A percentile compares a stretch with the other conserved stretches of the same genome.
phyloP scores from a whole-genome alignment of 92 coral and sea anemone species.

The Pocillopora meandrina region DNA sequence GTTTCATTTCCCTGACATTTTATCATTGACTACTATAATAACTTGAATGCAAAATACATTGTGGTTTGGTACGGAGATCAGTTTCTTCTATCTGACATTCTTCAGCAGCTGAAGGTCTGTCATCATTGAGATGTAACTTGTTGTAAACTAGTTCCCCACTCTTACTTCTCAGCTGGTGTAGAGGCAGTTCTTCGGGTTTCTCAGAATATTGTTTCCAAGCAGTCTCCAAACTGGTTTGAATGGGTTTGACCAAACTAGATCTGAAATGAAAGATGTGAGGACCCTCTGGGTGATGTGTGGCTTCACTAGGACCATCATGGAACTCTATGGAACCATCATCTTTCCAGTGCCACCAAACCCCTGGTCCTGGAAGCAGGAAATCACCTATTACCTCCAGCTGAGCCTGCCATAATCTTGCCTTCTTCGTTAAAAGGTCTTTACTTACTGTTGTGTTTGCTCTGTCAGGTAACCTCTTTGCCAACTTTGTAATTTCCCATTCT shows the following conservation, averaged over 20 bases:
- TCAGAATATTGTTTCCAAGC: slow-evolving; percentile 15
- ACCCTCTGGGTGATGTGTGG: slow-evolving; percentile 6
- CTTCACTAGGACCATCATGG: slow-evolving; percentile 1
- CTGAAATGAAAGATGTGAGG: slow-evolving; percentile 22
- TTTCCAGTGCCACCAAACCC: slow-evolving; percentile 43
- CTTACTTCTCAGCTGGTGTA: slow-evolving; percentile 26
- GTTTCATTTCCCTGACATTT: too few relatives aligned
- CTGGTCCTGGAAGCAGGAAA: slow-evolving; percentile 25
- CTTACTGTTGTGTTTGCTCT: too few relatives aligned
- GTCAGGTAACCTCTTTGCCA: too few relatives aligned
- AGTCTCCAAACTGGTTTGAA: slow-evolving; percentile 1
- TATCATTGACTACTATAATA: background rate
- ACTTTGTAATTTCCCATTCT: too few relatives aligned
- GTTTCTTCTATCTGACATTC: background rate
- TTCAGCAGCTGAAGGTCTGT: background rate
- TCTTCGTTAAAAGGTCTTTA: too few relatives aligned
- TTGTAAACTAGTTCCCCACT: slow-evolving; percentile 27
- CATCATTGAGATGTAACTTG: background rate
- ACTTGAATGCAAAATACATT: background rate
- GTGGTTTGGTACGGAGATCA: background rate
- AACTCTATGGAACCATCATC: slow-evolving; percentile 25
- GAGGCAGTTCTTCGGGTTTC: slow-evolving; percentile 23
- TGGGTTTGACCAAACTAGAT: slow-evolving; percentile 14
- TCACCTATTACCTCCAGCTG: slow-evolving; percentile 11
- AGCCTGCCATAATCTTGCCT: too few relatives aligned